phyloP scores from a whole-genome alignment of 1,140 invertebrate genomes.

The Helicoverpa armigera region DNA sequence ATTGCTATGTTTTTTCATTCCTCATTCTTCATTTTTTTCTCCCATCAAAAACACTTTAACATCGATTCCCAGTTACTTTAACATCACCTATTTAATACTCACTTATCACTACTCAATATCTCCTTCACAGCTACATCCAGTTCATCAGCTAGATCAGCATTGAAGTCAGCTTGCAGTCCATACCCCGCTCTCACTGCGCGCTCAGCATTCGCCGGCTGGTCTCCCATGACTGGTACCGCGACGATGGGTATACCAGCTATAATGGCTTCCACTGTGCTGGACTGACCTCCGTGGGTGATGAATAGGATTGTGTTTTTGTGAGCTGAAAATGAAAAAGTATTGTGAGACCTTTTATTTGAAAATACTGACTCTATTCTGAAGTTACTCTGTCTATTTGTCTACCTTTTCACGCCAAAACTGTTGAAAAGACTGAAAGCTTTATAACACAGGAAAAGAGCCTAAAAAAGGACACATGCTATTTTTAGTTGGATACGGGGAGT shows the following conservation, averaged over 20 bases:
- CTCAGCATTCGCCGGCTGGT: constrained; percentile 77
- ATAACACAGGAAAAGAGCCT: no score
- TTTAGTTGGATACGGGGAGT: no score
- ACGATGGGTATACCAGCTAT: constrained; percentile 88
- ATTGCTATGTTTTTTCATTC: no score
- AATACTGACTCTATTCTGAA: no score
- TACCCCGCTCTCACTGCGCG: constrained; percentile 46
- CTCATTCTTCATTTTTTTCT: no score
- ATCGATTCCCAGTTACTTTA: no score
- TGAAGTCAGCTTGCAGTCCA: constrained; percentile 53
- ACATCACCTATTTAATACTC: neutral
- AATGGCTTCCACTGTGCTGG: constrained; percentile 88
- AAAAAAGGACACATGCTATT: no score
- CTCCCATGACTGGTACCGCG: constrained; percentile 88
- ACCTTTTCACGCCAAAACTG: no score
- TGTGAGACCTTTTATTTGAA: no score
- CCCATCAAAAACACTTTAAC: no score
- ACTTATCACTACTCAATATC: constrained; percentile 63
- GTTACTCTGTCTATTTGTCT: no score
- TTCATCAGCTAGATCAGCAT: constrained; percentile 47
- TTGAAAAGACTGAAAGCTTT: no score
- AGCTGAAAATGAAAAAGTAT: constrained; percentile 40
- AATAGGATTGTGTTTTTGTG: constrained; percentile 85
- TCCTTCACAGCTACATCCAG: constrained; percentile 53
- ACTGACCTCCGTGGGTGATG: constrained; percentile 89